Conservation (phyloP, 2,797 vertebrate genomes). For the Paratrypauchen microcephalus region DNA sequence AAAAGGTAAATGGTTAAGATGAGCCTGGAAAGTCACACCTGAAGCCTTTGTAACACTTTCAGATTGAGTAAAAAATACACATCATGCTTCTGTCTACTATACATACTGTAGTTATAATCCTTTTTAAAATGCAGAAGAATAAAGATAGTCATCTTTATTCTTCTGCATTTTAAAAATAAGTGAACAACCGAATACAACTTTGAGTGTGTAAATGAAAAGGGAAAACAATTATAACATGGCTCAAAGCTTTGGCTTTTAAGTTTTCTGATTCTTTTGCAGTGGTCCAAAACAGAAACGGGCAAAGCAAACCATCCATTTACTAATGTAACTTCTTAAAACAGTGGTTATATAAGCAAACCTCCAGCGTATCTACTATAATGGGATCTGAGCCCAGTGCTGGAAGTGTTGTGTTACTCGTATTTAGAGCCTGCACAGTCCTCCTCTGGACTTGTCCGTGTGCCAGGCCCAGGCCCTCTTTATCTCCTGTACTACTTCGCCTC, state of each 20-base stretch:
- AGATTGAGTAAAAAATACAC: not conserved
- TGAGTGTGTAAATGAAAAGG: no score
- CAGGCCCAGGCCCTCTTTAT: slow-evolving; percentile 34
- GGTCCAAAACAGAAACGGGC: not conserved
- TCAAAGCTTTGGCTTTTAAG: not conserved
- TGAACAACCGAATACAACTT: no score
- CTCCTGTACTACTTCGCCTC: slow-evolving; percentile 25
- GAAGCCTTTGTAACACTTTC: not conserved
- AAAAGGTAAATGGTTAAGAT: slow-evolving; percentile 82
- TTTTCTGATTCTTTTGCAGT: not conserved
- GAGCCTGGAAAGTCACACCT: not conserved
- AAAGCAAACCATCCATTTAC: not conserved
- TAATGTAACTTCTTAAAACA: not conserved
- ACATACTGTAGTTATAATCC: no score
- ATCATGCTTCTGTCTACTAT: no score
- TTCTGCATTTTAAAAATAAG: no score
- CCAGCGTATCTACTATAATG: slow-evolving; percentile 27
- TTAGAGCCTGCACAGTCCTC: slow-evolving; percentile 28
- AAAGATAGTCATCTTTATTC: no score
- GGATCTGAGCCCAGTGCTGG: slow-evolving; percentile 38
- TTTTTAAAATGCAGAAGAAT: no score
- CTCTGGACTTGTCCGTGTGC: slow-evolving; percentile 23
- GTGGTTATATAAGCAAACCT: slow-evolving; percentile 25
- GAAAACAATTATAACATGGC: no score
- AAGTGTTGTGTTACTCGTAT: slow-evolving; percentile 48